Evolutionary conservation across 2,888 invertebrate genomes (phyloP), one percentile per base, ranked within the genome.

Genomic region (Biston betularia): DNA sequence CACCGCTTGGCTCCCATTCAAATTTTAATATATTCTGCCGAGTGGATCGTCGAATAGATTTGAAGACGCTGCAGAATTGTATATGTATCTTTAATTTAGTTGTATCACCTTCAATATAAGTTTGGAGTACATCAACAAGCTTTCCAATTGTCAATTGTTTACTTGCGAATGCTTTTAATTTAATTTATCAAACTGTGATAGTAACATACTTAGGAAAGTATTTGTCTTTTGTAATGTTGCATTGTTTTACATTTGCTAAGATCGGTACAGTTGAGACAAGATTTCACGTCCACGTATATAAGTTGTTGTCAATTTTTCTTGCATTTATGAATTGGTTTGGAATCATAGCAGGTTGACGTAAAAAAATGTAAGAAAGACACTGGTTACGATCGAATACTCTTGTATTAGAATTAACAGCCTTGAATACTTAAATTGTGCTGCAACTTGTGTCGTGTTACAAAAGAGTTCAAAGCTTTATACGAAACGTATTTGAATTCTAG

Each of bases 1-100:
- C 81, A 78, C 73, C 77, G 81, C 79, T 89, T 89, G 87, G 88
- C 87, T 84, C 81, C 78, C 73, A 88, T 89, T 90, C 89, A 90
- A 90, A 89, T 89, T 85, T 78, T 84, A 84, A 87, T 82, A 79
- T 80, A 80, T 77, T 79, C 77, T 77, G 71, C 75, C 71, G 72
- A 68, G 68, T 69, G 74, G 72, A 70, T 49, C 63, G 59, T 52
- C 62, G 60, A 67, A 73, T 62, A 55, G 62, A 65, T 71, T 71
- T 68, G 44, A 69, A 66, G 68, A 66, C 65, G 52, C 64, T 66
- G 66, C 58, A 63, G 56, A 70, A 66, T 63, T 64, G 60, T 38
- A 38, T 9, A 38, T 71, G 72, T 74, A 55, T 70, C 53, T 67
- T 63, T 72, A 70, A 69, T 71, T 71, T 59, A 65, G 65, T 68